Evolutionary conservation across 2,888 invertebrate genomes (phyloP).

Genomic region (Dolomedes plantarius): DNA sequence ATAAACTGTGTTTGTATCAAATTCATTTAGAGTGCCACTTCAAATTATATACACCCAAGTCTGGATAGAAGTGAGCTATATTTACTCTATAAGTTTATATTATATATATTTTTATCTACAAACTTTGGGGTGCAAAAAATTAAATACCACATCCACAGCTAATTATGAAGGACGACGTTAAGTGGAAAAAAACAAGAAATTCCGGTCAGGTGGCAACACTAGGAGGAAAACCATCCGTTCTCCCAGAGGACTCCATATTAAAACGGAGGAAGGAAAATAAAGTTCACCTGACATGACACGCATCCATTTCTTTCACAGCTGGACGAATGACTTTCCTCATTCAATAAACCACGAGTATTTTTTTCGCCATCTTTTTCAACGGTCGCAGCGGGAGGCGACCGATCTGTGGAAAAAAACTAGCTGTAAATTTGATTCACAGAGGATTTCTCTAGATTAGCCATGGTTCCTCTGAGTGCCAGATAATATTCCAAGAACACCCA

Average conservation of each 20-base stretch:
- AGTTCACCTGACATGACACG: slow-evolving; percentile 1
- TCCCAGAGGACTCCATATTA: not conserved
- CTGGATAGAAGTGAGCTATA: no score
- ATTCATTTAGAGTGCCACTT: no score
- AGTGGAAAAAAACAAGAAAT: no score
- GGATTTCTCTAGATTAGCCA: slow-evolving; percentile 12
- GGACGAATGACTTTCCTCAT: slow-evolving; percentile 7
- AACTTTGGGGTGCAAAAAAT: no score
- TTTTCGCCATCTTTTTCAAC: not conserved
- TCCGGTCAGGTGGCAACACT: no score
- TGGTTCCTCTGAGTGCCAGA: not conserved
- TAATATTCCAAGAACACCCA: slow-evolving; percentile 6
- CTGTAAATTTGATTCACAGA: not conserved
- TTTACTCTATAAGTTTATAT: no score
- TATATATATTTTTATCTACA: no score
- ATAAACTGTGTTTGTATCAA: no score
- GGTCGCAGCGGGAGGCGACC: not conserved
- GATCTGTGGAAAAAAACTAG: not conserved
- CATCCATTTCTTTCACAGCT: slow-evolving; percentile 16
- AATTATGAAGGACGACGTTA: no score
- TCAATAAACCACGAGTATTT: slow-evolving; percentile 1
- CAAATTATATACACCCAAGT: no score
- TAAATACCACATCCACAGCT: no score
- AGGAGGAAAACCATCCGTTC: no score
- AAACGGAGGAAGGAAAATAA: not conserved